Percentiles rank a stretch among this genome's conserved stretches.
Evolutionary conservation across 2,113 vertebrate genomes (phyloP).

Genomic region (Oriolus oriolus): DNA sequence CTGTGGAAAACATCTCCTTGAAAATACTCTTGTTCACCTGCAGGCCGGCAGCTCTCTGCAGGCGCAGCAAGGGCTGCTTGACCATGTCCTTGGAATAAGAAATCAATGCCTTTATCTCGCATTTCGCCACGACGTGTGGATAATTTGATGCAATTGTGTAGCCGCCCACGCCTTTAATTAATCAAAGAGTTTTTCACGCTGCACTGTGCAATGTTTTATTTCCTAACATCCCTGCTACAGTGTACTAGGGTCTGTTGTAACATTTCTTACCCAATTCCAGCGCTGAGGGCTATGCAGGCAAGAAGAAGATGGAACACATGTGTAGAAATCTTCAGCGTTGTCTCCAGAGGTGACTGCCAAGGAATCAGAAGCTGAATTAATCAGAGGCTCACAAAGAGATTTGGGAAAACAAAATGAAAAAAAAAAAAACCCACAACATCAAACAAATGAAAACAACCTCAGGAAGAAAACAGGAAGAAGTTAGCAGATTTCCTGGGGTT

Average conservation of each 20-base stretch:
- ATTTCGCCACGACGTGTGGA: neutral
- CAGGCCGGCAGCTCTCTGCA: neutral
- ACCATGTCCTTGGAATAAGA: neutral
- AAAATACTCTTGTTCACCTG: neutral
- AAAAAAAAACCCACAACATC: neutral
- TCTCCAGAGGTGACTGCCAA: neutral
- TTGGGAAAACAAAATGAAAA: neutral
- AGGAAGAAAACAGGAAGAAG: neutral
- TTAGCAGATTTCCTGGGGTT: neutral
- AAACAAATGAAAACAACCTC: neutral
- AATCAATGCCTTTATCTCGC: neutral
- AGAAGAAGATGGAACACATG: neutral
- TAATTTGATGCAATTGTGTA: conserved; percentile 22
- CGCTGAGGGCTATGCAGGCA: neutral
- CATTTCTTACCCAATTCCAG: conserved; percentile 44
- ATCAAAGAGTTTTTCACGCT: neutral
- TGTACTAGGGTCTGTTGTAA: conserved; percentile 28
- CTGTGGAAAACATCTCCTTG: neutral
- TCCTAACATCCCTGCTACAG: neutral
- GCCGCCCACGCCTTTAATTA: conserved; percentile 14
- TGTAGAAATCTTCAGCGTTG: neutral
- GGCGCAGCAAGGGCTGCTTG: neutral
- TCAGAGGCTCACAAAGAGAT: neutral
- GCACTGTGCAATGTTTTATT: conserved; percentile 42
- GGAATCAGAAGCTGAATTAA: conserved; percentile 4